phyloP scores from a whole-genome alignment of 2,797 vertebrate genomes.

The Sebastolobus alascanus region DNA sequence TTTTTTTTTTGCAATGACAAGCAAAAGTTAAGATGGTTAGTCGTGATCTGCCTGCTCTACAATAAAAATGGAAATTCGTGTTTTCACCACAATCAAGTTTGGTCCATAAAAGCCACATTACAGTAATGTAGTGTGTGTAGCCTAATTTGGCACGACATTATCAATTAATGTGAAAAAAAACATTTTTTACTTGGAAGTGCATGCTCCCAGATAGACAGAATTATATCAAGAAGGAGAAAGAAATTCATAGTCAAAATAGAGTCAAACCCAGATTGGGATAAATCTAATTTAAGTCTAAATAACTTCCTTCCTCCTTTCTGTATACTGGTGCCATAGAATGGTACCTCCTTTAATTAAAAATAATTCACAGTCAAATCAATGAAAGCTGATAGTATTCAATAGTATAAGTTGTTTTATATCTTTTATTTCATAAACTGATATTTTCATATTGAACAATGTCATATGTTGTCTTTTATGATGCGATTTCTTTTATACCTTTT shows the following conservation, averaged over 20 bases:
- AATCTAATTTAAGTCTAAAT: not conserved
- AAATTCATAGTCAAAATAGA: not conserved
- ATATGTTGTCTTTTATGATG: not conserved
- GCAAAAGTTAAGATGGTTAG: not conserved
- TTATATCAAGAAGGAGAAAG: not conserved
- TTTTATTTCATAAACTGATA: not conserved
- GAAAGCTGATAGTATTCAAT: not conserved
- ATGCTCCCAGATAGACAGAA: not conserved
- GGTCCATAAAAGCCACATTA: not conserved
- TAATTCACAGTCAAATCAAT: not conserved
- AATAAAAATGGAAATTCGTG: not conserved
- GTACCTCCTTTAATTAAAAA: not conserved
- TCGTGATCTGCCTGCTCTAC: not conserved
- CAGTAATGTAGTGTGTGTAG: not conserved
- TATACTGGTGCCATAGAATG: not conserved
- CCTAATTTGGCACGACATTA: too few relatives aligned
- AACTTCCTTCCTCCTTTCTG: not conserved
- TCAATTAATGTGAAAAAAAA: too few relatives aligned
- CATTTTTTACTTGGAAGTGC: too few relatives aligned
- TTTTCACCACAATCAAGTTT: not conserved
- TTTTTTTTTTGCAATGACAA: not conserved
- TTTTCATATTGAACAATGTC: not conserved
- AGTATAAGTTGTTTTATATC: not conserved
- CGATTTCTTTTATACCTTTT: not conserved
- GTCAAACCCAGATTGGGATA: not conserved